These are phyloP conservation scores for Telmatochromis brichardi DNA, from an alignment of 2,113 vertebrate species.

Conservation along the genomic window DNA sequence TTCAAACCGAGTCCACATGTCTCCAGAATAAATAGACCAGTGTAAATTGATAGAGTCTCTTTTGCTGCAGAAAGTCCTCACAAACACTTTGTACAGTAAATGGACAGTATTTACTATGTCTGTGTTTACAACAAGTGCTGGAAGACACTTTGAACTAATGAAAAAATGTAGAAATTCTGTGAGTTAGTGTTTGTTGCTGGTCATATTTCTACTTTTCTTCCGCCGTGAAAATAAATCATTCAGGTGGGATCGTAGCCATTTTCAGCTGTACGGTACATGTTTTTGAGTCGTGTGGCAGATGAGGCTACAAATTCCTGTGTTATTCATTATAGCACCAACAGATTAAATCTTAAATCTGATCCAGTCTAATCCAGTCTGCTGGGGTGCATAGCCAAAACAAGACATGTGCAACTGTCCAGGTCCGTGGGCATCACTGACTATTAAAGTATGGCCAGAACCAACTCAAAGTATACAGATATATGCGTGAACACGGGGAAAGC, in stretches of 20 bases:
- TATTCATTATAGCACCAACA: neutral
- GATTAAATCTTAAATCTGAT: neutral
- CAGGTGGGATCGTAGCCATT: neutral
- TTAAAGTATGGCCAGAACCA: neutral
- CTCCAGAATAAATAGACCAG: neutral
- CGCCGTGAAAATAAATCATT: neutral
- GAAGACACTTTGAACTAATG: neutral
- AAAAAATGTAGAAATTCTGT: neutral
- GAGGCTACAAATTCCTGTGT: neutral
- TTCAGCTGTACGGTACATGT: neutral
- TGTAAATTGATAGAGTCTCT: neutral
- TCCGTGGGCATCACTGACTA: neutral
- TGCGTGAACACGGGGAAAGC: neutral
- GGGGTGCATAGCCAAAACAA: neutral
- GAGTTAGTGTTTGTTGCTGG: neutral
- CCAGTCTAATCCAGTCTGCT: neutral
- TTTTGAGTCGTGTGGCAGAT: neutral
- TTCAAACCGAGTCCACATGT: neutral
- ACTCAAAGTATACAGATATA: neutral
- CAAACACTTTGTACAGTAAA: neutral
- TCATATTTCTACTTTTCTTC: neutral
- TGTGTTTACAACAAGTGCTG: neutral
- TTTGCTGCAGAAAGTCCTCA: neutral
- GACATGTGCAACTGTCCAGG: neutral
- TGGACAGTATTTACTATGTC: neutral